Conservation (phyloP, 2,888 invertebrate species). For the Branchipolynoe longqiensis region DNA sequence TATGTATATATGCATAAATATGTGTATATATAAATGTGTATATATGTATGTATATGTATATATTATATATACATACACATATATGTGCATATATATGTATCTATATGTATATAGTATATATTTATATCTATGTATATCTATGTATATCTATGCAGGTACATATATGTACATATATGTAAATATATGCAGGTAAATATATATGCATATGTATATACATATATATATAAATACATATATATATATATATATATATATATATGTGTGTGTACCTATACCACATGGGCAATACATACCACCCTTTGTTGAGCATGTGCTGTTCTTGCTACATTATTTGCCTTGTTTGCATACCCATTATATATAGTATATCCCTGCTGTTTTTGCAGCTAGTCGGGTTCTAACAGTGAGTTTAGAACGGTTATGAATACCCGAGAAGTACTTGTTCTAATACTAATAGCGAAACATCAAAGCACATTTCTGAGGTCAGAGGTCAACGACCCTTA, state of each 20-base stretch:
- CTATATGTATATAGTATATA: not conserved
- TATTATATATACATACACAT: not conserved
- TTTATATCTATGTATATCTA: not conserved
- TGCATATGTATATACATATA: constrained; percentile 9
- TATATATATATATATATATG: constrained; percentile 1
- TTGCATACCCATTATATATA: too few species aligned
- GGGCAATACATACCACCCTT: not conserved
- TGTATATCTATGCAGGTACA: not conserved
- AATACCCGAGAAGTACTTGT: too few species aligned
- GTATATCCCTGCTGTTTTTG: too few species aligned
- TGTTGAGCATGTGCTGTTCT: too few species aligned
- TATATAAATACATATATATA: constrained; percentile 3
- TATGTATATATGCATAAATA: too few species aligned
- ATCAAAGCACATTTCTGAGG: too few species aligned
- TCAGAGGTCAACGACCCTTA: too few species aligned
- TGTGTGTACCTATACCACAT: not conserved
- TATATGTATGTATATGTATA: not conserved
- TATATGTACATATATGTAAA: constrained; percentile 5
- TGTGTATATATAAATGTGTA: not conserved
- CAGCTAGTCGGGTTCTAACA: too few species aligned
- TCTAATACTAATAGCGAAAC: too few species aligned
- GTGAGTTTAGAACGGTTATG: too few species aligned
- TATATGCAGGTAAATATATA: not conserved
- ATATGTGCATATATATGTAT: not conserved
- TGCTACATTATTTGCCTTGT: too few species aligned